phyloP scores from a whole-genome alignment of 2,888 invertebrate species.

The Quadriops clusia region DNA sequence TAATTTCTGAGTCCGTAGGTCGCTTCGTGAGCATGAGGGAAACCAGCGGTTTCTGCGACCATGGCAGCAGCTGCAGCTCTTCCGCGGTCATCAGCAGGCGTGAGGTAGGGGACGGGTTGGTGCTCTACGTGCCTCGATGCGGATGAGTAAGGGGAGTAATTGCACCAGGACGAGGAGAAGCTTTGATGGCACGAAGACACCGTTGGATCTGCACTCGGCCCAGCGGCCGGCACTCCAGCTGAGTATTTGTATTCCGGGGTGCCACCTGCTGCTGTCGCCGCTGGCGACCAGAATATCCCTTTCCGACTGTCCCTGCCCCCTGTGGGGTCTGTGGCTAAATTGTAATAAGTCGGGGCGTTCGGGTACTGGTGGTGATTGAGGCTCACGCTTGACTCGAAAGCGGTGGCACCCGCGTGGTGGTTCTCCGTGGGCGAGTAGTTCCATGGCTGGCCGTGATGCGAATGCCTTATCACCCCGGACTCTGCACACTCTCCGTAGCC shows the following conservation, averaged over 20 bases:
- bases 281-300: constrained; percentile 55
- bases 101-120: constrained; percentile 53
- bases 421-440: constrained; percentile 56
- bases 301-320: constrained; percentile 50
- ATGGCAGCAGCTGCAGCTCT: constrained; percentile 46
- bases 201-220: constrained; percentile 40
- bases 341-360: constrained; percentile 62
- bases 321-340: constrained; percentile 52
- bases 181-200: constrained; percentile 55
- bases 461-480: constrained; percentile 65
- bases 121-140: constrained; percentile 50
- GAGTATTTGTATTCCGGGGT: constrained; percentile 50
- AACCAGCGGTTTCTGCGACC: constrained; percentile 49
- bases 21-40: constrained; percentile 51
- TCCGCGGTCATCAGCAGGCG: constrained; percentile 57
- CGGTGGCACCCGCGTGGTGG: constrained; percentile 39
- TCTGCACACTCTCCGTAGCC: constrained; percentile 43
- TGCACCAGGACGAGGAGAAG: constrained; percentile 60
- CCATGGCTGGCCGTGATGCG: constrained; percentile 55
- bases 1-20: constrained; percentile 67
- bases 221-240: constrained; percentile 38
- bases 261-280: constrained; percentile 42
- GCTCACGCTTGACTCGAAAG: constrained; percentile 48
- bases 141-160: constrained; percentile 51
- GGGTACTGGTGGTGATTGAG: constrained; percentile 55